These are phyloP conservation scores for Alligator mississippiensis DNA, from an alignment of 2,113 vertebrate genomes.

Conservation along the genomic window DNA sequence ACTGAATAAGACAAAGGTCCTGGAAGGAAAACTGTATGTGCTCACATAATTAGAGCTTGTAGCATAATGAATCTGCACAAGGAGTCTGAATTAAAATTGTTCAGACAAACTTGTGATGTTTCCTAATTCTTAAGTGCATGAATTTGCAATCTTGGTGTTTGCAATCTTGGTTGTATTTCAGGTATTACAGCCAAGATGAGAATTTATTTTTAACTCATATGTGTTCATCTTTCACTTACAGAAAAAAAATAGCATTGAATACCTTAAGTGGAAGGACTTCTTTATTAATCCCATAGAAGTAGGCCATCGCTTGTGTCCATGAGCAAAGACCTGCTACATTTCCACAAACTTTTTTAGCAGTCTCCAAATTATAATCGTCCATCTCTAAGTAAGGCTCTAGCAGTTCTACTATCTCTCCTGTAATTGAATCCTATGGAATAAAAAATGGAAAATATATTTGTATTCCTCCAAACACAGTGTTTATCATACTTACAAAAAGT, in stretches of 20 bases:
- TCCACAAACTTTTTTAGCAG: constrained; percentile 87
- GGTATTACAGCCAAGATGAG: not conserved
- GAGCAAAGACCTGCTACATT: constrained; percentile 89
- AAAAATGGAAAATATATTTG: not conserved
- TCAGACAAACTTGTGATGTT: not conserved
- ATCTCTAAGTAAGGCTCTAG: constrained; percentile 83
- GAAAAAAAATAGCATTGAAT: not conserved
- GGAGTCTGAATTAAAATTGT: not conserved
- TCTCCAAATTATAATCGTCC: constrained; percentile 89
- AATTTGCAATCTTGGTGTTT: not conserved
- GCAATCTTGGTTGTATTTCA: not conserved
- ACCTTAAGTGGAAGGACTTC: constrained; percentile 91
- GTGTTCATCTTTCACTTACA: not conserved
- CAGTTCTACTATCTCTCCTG: constrained; percentile 86
- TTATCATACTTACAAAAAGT: not conserved
- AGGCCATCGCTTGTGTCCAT: constrained; percentile 88
- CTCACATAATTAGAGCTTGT: not conserved
- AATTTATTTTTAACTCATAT: rapidly evolving
- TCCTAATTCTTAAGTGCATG: not conserved
- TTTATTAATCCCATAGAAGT: constrained; percentile 89
- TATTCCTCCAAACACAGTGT: too few relatives aligned
- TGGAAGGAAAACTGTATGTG: not conserved
- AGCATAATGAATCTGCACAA: not conserved
- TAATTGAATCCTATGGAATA: constrained; percentile 84
- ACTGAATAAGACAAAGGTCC: not conserved